Evolutionary conservation across 2,888 invertebrate genomes (phyloP).

Genomic region (Ochropleura leucogaster): DNA sequence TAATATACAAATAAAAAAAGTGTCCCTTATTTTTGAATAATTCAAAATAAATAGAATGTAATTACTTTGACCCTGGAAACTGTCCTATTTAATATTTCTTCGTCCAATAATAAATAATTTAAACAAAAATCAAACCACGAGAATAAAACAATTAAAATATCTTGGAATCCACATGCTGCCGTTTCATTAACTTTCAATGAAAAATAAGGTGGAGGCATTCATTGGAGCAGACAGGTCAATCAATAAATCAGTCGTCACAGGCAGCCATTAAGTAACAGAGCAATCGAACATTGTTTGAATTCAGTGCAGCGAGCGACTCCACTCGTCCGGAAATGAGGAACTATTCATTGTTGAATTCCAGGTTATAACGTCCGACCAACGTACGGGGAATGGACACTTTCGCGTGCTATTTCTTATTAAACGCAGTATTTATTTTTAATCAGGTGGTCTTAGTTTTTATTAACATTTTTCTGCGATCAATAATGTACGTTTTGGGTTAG

Average conservation of each 20-base stretch:
- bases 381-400: conserved; percentile 20
- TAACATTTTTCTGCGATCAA: too few species aligned
- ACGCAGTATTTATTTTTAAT: not conserved
- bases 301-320: conserved; percentile 57
- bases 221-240: conserved; percentile 59
- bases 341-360: conserved; percentile 60
- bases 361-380: conserved; percentile 42
- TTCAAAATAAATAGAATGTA: too few species aligned
- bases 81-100: too few species aligned
- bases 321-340: conserved; percentile 63
- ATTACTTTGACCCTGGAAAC: too few species aligned
- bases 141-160: not conserved
- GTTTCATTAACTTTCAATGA: conserved; percentile 46
- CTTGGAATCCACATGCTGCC: not conserved
- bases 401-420: conserved; percentile 10
- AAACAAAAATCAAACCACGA: not conserved
- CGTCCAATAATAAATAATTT: not conserved
- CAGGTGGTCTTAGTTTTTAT: too few species aligned
- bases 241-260: conserved; percentile 67
- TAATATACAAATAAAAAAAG: too few species aligned
- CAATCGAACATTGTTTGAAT: conserved; percentile 66
- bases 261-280: conserved; percentile 65
- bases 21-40: too few species aligned
- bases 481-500: not conserved
- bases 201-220: conserved; percentile 45